Evolutionary conservation across 2,797 vertebrate species (phyloP).

Genomic region (Streptopelia turtur): DNA sequence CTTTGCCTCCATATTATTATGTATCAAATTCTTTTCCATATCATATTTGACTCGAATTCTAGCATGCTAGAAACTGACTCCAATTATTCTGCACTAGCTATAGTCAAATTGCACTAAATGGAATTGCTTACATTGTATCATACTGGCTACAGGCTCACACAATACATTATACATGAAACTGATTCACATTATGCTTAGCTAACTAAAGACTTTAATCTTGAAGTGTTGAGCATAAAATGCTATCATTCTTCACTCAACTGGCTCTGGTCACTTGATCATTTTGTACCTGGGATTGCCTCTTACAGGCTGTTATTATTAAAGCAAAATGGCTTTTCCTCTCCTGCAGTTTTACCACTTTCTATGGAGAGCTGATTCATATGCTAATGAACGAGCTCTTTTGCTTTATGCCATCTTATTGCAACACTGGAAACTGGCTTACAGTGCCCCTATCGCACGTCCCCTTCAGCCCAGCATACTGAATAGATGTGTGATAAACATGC

Average conservation of each 20-base stretch:
- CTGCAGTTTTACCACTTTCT: conserved; percentile 47
- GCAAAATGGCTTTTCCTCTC: conserved; percentile 67
- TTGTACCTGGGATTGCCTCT: conserved; percentile 66
- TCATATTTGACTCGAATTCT: conserved; percentile 60
- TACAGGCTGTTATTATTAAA: conserved; percentile 62
- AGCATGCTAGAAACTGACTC: conserved; percentile 62
- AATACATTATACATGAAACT: conserved; percentile 72
- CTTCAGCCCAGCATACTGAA: background rate
- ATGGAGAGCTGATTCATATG: conserved; percentile 65
- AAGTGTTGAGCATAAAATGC: conserved; percentile 64
- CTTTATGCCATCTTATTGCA: background rate
- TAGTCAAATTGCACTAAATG: conserved; percentile 69
- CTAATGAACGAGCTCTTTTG: conserved; percentile 57
- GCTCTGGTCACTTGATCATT: conserved; percentile 70
- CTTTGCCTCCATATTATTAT: conserved; percentile 27
- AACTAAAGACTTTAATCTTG: conserved; percentile 69
- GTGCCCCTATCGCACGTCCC: background rate
- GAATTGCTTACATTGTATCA: conserved; percentile 72
- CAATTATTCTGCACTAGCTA: conserved; percentile 69
- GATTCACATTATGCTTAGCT: conserved; percentile 67
- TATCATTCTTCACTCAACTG: conserved; percentile 66
- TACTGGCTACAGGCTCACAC: conserved; percentile 50
- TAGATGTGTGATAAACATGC: background rate
- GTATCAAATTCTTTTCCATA: conserved; percentile 36
- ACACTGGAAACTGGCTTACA: conserved; percentile 8